These are phyloP conservation scores for Plectrocnemia conspersa DNA, from an alignment of 1,140 invertebrate species.

Conservation along the genomic window DNA sequence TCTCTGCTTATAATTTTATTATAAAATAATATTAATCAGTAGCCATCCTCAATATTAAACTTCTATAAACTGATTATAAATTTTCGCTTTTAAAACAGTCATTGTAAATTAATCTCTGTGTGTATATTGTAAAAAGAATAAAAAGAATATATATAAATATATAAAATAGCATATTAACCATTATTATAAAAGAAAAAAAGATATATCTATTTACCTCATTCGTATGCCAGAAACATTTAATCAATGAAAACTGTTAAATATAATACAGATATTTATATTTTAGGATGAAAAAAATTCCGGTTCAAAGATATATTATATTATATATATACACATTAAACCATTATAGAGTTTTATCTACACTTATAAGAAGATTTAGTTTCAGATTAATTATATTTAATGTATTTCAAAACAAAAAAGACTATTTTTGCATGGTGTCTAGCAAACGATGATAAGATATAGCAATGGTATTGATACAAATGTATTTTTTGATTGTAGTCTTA, in stretches of 20 bases:
- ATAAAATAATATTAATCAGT: not conserved
- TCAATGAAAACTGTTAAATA: not conserved
- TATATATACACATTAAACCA: not conserved
- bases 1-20: conserved; percentile 3
- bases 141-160: not conserved
- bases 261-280: not conserved
- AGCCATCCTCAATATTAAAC: too few relatives aligned
- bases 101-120: not conserved
- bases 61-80: too few relatives aligned
- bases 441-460: conserved; percentile 12
- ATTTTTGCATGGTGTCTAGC: conserved; percentile 24
- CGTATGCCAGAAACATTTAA: too few relatives aligned
- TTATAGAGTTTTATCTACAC: conserved; percentile 4
- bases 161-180: too few relatives aligned
- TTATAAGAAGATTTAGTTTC: conserved; percentile 19
- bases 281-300: conserved; percentile 1
- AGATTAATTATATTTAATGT: conserved; percentile 13
- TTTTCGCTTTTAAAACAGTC: too few relatives aligned
- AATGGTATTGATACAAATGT: conserved; percentile 16
- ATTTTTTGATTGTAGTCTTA: conserved; percentile 22
- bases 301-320: not conserved
- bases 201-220: too few relatives aligned
- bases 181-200: not conserved
- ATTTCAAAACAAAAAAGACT: conserved; percentile 18
- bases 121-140: not conserved